A percentile compares a stretch with the other conserved stretches of the same genome.
Conservation (phyloP, 2,888 invertebrate species). For the Melikaiella ostensackeni region DNA sequence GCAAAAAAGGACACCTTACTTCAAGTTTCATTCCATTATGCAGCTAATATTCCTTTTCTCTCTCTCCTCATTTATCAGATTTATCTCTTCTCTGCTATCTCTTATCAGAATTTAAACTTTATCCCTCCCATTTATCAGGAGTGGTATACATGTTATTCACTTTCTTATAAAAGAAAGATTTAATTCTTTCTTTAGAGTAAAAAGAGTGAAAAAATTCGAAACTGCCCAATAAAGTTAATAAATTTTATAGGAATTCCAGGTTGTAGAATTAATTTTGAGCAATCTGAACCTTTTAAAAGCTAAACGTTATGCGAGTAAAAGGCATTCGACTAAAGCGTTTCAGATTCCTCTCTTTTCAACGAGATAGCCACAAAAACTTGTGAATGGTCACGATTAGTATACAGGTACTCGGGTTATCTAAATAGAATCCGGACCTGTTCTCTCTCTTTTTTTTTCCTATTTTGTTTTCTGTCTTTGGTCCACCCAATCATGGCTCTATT, state of each 20-base stretch:
- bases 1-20: neutral
- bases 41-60: neutral
- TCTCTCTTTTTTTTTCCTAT: constrained; percentile 18
- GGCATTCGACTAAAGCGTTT: constrained; percentile 34
- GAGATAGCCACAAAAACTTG: constrained; percentile 41
- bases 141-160: constrained; percentile 5
- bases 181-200: neutral
- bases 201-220: neutral
- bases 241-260: constrained; percentile 29
- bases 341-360: constrained; percentile 31
- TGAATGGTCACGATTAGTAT: constrained; percentile 55
- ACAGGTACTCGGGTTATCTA: constrained; percentile 58
- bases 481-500: constrained; percentile 72
- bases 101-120: constrained; percentile 21
- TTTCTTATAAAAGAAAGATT: neutral
- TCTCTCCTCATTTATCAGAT: constrained; percentile 2
- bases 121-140: constrained; percentile 12
- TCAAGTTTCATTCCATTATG: neutral
- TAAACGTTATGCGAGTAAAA: constrained; percentile 38
- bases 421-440: constrained; percentile 47
- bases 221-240: neutral
- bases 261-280: constrained; percentile 31
- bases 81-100: neutral
- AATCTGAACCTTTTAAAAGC: constrained; percentile 38
- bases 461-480: neutral